A percentile compares a stretch with the other conserved stretches of the same genome.
phyloP scores from a whole-genome alignment of 2,797 vertebrate species.

The Macrochelys suwanniensis region DNA sequence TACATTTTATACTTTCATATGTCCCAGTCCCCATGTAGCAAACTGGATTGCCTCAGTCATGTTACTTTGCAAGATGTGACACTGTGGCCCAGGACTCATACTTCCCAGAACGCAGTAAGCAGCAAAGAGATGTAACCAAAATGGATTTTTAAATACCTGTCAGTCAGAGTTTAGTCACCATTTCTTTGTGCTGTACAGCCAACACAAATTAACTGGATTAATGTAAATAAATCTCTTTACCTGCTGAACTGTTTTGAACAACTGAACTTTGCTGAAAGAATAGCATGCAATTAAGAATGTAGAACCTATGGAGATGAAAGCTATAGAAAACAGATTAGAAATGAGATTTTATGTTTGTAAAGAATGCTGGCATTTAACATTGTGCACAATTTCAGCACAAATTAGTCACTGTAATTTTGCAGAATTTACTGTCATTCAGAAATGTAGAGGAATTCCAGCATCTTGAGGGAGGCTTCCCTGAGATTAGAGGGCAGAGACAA shows the following conservation, averaged over 20 bases:
- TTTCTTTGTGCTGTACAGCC: slow-evolving; percentile 54
- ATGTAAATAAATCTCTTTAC: background rate
- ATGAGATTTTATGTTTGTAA: slow-evolving; percentile 33
- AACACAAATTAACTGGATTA: slow-evolving; percentile 54
- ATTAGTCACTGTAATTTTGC: slow-evolving; percentile 15
- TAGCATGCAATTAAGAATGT: slow-evolving; percentile 24
- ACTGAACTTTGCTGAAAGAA: slow-evolving; percentile 56
- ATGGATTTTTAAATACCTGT: slow-evolving; percentile 45
- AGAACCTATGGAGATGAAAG: background rate
- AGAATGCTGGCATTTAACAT: slow-evolving; percentile 26
- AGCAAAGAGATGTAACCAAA: slow-evolving; percentile 21
- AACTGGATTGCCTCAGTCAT: slow-evolving; percentile 32
- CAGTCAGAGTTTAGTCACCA: slow-evolving; percentile 46
- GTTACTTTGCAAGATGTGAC: slow-evolving; percentile 38
- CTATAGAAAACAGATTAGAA: slow-evolving; percentile 54
- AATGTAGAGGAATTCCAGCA: background rate
- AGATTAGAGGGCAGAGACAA: background rate
- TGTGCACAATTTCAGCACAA: slow-evolving; percentile 45
- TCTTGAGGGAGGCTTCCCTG: background rate
- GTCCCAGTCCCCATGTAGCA: slow-evolving; percentile 31
- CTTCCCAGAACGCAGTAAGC: slow-evolving; percentile 17
- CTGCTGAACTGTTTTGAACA: slow-evolving; percentile 62
- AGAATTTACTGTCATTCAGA: background rate
- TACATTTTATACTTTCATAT: background rate
- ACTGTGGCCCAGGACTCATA: slow-evolving; percentile 28